Conservation (phyloP, 2,113 vertebrate species). For the human region GRCh38 chr20:22907501-22908000, state of each 20-base stretch:
- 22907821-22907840: neutral
- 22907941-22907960: neutral
- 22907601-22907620: too few relatives aligned
- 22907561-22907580: too few relatives aligned
- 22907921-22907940: neutral
- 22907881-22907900: neutral
- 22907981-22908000: neutral
- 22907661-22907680: neutral
- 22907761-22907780: neutral
- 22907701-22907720: neutral
- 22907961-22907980: neutral
- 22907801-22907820: neutral
- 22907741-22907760: neutral
- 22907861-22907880: neutral
- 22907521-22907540: too few relatives aligned
- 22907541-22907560: too few relatives aligned
- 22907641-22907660: neutral
- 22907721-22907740: neutral
- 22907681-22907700: neutral
- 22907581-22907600: too few relatives aligned
- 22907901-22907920: neutral
- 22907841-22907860: neutral
- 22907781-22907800: constrained; percentile 41
- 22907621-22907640: too few relatives aligned
- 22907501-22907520: too few relatives aligned